Evolutionary conservation across 2,888 invertebrate species (phyloP).

Genomic region (Pseudococcus jackbeardsleyi): DNA sequence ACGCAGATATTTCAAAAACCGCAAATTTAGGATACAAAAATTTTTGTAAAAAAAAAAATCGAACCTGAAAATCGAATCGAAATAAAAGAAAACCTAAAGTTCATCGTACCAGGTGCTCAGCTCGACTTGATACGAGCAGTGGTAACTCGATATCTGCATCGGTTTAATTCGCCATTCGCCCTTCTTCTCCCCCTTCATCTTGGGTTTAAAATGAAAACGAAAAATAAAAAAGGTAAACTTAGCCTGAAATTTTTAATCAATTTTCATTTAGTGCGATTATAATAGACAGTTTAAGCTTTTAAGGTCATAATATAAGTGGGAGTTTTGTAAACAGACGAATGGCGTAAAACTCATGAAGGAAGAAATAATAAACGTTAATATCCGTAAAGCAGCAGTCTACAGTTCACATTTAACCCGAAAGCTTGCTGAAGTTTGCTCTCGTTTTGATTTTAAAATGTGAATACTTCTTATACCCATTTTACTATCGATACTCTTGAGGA

Average conservation of each 20-base stretch:
- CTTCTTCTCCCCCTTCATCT: background rate
- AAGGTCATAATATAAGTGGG: conserved; percentile 64
- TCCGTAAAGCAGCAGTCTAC: conserved; percentile 62
- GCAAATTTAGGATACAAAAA: background rate
- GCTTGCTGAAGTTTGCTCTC: conserved; percentile 38
- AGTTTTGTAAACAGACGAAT: conserved; percentile 62
- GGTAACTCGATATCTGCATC: background rate
- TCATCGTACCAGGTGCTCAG: conserved; percentile 14
- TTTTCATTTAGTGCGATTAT: conserved; percentile 61
- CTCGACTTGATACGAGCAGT: background rate
- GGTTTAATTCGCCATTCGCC: conserved; percentile 19
- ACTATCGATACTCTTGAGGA: background rate
- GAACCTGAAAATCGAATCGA: background rate
- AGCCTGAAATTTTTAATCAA: conserved; percentile 58
- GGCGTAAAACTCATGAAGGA: conserved; percentile 62
- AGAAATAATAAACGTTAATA: conserved; percentile 65
- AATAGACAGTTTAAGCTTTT: conserved; percentile 60
- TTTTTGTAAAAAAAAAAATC: background rate
- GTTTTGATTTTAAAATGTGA: conserved; percentile 61
- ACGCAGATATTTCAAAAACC: background rate
- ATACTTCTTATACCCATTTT: background rate
- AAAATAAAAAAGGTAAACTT: conserved; percentile 35
- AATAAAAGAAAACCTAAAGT: background rate
- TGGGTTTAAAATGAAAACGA: background rate
- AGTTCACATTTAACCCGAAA: conserved; percentile 54